phyloP scores from a whole-genome alignment of 2,113 vertebrate species.

The Phrynosoma blainvillii region DNA sequence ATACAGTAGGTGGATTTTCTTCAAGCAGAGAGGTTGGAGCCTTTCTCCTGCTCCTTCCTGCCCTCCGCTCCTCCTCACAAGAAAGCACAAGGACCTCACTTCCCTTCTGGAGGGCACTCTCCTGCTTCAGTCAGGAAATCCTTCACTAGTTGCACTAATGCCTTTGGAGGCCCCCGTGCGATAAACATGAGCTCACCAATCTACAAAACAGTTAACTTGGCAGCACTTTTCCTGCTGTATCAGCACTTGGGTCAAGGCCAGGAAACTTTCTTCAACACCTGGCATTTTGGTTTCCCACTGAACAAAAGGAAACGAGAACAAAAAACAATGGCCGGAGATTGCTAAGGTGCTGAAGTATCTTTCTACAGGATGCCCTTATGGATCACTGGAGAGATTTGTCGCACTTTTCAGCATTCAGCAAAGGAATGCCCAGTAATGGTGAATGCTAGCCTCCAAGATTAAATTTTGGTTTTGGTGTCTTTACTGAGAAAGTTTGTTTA shows the following conservation, averaged over 20 bases:
- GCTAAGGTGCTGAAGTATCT: neutral
- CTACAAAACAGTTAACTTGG: neutral
- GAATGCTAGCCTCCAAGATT: neutral
- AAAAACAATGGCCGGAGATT: neutral
- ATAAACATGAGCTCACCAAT: neutral
- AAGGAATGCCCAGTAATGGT: neutral
- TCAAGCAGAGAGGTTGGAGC: too few relatives aligned
- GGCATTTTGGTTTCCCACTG: slow-evolving; percentile 15
- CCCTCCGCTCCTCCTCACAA: neutral
- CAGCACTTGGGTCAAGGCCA: slow-evolving; percentile 10
- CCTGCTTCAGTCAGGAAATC: neutral
- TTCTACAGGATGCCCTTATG: slow-evolving; percentile 4
- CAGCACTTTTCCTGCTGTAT: neutral
- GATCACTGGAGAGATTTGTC: neutral
- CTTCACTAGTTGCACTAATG: neutral
- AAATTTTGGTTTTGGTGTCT: slow-evolving; percentile 30
- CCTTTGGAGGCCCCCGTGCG: neutral
- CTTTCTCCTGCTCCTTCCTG: neutral
- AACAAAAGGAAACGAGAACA: slow-evolving; percentile 29
- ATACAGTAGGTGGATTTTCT: neutral
- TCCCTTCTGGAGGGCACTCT: neutral
- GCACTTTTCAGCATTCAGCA: neutral
- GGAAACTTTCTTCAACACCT: slow-evolving; percentile 4
- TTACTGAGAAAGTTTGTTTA: neutral
- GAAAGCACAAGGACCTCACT: neutral